Conservation (phyloP, 2,797 vertebrate species). For the Antennarius maculatus region DNA sequence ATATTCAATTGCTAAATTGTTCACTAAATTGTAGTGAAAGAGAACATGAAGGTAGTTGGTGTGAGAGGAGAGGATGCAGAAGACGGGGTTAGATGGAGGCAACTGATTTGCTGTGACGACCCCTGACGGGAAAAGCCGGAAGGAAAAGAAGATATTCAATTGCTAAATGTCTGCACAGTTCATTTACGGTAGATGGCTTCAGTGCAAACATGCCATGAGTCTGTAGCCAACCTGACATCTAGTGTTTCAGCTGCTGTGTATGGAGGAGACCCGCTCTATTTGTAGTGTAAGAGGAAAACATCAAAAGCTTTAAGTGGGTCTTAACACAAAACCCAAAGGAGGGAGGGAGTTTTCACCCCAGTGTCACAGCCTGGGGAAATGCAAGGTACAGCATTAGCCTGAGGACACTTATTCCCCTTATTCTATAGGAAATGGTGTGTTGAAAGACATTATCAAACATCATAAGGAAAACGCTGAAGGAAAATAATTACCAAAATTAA, state of each 20-base stretch:
- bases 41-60: no score
- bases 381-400: constrained; percentile 47
- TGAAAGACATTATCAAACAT: constrained; percentile 69
- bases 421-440: constrained; percentile 67
- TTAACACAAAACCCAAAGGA: constrained; percentile 53
- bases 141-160: no score
- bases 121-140: no score
- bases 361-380: constrained; percentile 70
- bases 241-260: constrained; percentile 6
- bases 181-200: constrained; percentile 20
- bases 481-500: neutral
- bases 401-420: constrained; percentile 42
- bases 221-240: constrained; percentile 29
- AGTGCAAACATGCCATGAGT: constrained; percentile 27
- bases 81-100: no score
- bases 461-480: constrained; percentile 33
- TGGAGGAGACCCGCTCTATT: constrained; percentile 35
- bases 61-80: no score
- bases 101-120: no score
- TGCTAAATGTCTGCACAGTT: neutral
- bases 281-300: constrained; percentile 57
- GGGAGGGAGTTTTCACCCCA: constrained; percentile 71
- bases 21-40: no score
- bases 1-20: no score
- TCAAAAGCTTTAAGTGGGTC: constrained; percentile 69